Evolutionary conservation across 2,113 vertebrate genomes (phyloP), one percentile per base, ranked within the genome.

Genomic region (Irena cyanogastra): DNA sequence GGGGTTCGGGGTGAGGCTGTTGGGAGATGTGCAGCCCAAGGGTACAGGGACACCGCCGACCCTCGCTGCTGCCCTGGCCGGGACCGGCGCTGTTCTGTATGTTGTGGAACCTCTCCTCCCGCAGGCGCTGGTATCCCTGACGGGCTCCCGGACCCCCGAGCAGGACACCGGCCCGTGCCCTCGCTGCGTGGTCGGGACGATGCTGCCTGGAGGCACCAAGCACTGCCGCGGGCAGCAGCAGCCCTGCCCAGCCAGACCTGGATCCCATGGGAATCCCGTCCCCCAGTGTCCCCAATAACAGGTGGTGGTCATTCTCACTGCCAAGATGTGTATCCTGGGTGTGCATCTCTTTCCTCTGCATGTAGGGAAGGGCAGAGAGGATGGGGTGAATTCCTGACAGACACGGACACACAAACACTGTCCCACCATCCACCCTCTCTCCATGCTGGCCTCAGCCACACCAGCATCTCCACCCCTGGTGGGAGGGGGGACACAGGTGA

Each of bases 61-160:
- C 49, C 15, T 35, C 57, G 1, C 11, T 30, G 47, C 76, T 81
- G 41, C 37, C 33, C 52, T 37, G 37, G 35, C 4, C 39, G 76
- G 72, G 59, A 57, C 30, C 21, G 60, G 13, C 41, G 54, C 37
- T 87, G 66, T 12, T n/a, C n/a, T n/a, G n/a, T n/a, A n/a, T n/a
- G n/a, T n/a, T n/a, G n/a, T n/a, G 79, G 80, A 20, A 90, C 5
- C 16, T 87, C 63, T 95, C 39, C 33, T 93, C 33, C 52, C 64
- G 10, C 95, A 97, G 96, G 4, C 76, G 96, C 5, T 96, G 96
- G 96, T 97, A 97, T 44, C 56, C 91, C 15, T 97, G 93, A 97
- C 4, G 92, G 35, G 9, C 56, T 95, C 72, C 86, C 21, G 79
- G 30, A 26, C 30, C 44, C 33, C 65, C 1, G 2, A 37, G 78